Evolutionary conservation across 2,888 invertebrate species (phyloP), one percentile per base, ranked within the genome.

Genomic region (Anoplius nigerrimus): DNA sequence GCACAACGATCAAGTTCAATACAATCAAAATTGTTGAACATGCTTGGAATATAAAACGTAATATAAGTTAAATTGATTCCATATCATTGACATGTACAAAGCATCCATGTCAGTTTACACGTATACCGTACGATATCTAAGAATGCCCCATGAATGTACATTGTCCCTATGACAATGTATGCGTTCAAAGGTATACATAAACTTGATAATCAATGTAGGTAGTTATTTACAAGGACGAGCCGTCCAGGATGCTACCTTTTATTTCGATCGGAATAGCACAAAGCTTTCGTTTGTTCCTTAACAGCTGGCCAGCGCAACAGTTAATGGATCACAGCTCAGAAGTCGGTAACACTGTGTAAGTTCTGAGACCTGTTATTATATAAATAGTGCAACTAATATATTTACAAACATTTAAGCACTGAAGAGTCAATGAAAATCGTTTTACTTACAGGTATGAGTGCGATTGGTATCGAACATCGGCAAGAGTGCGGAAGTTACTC

Each of bases 401-500:
- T n/a, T n/a, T n/a, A n/a, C n/a, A n/a, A n/a, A n/a, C n/a, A n/a
- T n/a, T n/a, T n/a, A n/a, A n/a, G n/a, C n/a, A n/a, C n/a, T n/a
- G n/a, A n/a, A n/a, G n/a, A n/a, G 42, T 13, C 6, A 42, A 42
- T 42, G 42, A 42, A 13, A 42, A 42, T 13, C 8, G 42, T 42
- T 42, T 42, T 8, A 8, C 6, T 42, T 42, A 6, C 42, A 66
- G 65, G 45, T 66, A 66, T 42, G 13, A 42, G 8, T 8, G 42
- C 13, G 13, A 8, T 6, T 42, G 42, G 42, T 42, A 42, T 42
- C 61, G 61, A 22, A 53, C 43, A 8, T 46, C 65, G 3, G 42
- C 21, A 0, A 66, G 34, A 42, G 34, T 45, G 8, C 60, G 22
- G 6, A 66, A 54, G 6, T 53, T 66, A 11, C 34, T 68, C 4